These are phyloP conservation scores for Hyles vespertilio DNA, from an alignment of 1,140 invertebrate species.

Conservation along the genomic window DNA sequence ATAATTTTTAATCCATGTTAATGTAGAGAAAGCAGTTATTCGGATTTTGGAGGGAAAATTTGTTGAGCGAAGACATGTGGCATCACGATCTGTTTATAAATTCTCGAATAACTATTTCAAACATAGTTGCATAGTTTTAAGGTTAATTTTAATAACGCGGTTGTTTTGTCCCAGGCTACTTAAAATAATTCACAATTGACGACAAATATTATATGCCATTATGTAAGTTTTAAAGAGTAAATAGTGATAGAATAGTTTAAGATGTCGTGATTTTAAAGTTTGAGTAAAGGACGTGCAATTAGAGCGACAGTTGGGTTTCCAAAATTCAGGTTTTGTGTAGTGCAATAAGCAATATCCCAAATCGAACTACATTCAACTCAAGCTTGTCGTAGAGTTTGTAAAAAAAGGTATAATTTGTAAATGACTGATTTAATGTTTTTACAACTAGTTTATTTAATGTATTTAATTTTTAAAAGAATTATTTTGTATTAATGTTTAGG, in stretches of 20 bases:
- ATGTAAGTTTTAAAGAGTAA: conserved; percentile 24
- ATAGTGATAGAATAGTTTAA: conserved; percentile 3
- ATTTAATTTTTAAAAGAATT: conserved; percentile 47
- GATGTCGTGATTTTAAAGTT: neutral
- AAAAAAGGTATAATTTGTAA: conserved; percentile 56
- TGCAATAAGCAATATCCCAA: conserved; percentile 54
- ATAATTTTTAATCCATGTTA: too few species aligned
- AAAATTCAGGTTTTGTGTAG: conserved; percentile 12
- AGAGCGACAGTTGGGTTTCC: neutral
- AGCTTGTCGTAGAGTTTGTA: conserved; percentile 30
- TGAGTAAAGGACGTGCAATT: neutral
- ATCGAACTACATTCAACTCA: conserved; percentile 23
- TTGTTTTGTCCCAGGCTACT: conserved; percentile 11
- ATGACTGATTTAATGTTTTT: conserved; percentile 62
- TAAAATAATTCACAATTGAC: conserved; percentile 14
- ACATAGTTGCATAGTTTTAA: conserved; percentile 7
- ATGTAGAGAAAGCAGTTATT: too few species aligned
- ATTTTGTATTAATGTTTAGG: conserved; percentile 33
- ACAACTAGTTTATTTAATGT: conserved; percentile 53
- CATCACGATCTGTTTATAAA: conserved; percentile 9
- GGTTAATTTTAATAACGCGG: neutral
- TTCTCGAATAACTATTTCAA: conserved; percentile 16
- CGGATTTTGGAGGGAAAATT: too few species aligned
- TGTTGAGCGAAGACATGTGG: neutral
- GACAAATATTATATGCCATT: conserved; percentile 38